Percentiles rank a stretch among this genome's conserved stretches.
phyloP scores from a whole-genome alignment of 2,113 vertebrate species.

The Indicator indicator region DNA sequence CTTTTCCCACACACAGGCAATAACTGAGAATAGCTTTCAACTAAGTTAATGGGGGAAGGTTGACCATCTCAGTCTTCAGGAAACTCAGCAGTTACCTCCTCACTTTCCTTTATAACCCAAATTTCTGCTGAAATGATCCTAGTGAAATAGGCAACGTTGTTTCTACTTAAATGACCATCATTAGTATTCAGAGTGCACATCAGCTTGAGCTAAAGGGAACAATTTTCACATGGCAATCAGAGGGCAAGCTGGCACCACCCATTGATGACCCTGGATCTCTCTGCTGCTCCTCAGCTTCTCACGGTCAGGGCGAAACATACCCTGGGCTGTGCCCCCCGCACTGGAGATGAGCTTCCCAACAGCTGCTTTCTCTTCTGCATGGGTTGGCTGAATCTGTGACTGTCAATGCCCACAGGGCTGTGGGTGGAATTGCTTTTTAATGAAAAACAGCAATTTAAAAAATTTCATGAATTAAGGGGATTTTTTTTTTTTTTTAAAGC shows the following conservation, averaged over 20 bases:
- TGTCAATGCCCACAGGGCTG: not conserved
- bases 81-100: not conserved
- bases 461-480: not conserved
- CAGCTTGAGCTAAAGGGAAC: not conserved
- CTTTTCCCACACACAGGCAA: not conserved
- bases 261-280: not conserved
- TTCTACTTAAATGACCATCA: not conserved
- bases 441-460: not conserved
- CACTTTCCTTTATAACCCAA: not conserved
- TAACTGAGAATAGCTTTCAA: not conserved
- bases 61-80: not conserved
- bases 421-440: not conserved
- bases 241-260: not conserved
- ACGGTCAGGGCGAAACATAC: fast-evolving
- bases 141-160: not conserved
- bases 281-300: not conserved
- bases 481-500: not conserved
- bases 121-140: not conserved
- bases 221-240: not conserved
- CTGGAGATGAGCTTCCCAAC: not conserved
- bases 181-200: not conserved
- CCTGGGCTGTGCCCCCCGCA: not conserved
- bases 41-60: fast-evolving
- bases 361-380: not conserved
- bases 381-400: not conserved